Base-by-base conservation (phyloP, 2,888 invertebrate species). In the Chrysolina americana region DNA sequence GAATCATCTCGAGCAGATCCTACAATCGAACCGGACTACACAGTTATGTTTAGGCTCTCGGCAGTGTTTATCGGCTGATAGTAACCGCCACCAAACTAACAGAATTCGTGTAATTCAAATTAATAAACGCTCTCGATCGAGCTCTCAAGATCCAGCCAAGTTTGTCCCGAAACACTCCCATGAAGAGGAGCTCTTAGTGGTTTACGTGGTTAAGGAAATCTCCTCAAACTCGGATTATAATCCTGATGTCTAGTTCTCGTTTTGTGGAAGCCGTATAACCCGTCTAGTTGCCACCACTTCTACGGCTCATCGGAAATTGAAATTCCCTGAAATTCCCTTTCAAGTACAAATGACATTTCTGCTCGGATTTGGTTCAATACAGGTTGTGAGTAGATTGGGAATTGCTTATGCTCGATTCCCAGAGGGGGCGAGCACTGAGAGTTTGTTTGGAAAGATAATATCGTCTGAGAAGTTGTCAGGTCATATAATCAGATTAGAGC, bases 171-270 rank as follows among this genome's bases (percentile, higher is more conserved):
- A 71, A 74, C 72, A 71, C 73, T 70, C 68, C 71, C 70, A 68
- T 66, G 68, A 59, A 69, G 70, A 71, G 74, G 65, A 68, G 76
- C 76, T 78, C 74, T 78, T 76, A 78, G 74, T 65, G 76, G 78
- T 74, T 76, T 72, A 74, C 69, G 78, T 73, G 78, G 78, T 74
- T 72, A 68, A 64, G 71, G 76, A 74, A 76, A 76, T 78, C 76
- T 74, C 74, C 76, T 76, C 74, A 76, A 74, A 65, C 76, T 72
- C 70, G 78, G 76, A 76, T 78, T 78, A 78, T 74, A 76, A 71
- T 73, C 76, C 70, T 69, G 72, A 77, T 72, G 71, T 71, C 71
- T 76, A 74, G 71, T 74, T 74, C 62, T 70, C 69, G 44, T 69
- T 71, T 68, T 70, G 56, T 75, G 68, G 68, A 64, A 48, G 59